Evolutionary conservation across 2,888 invertebrate genomes (phyloP), one percentile per base, ranked within the genome.

Genomic region (Heteromyza rotundicornis): DNA sequence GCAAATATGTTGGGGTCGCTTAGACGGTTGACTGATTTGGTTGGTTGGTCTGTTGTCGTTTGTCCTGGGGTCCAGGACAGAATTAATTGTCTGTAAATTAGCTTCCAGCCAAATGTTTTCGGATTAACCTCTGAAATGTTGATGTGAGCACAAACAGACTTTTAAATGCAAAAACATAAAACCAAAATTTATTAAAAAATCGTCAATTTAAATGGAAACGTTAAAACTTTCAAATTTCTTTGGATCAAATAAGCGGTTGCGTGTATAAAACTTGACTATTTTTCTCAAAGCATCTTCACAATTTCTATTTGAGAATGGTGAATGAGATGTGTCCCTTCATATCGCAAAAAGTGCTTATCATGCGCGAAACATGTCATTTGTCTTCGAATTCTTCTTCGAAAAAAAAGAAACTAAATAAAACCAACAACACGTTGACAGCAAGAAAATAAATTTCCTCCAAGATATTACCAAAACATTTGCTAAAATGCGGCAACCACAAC

Each of bases 1-100:
- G 17, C 58, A 51, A 52, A 58, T 51, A 27, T 40, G 44, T 24
- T 27, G n/a, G n/a, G 52, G 27, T 53, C 27, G 59, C 44, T 55
- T 55, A 32, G 35, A 24, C 20, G 54, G 55, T 47, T 54, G 50
- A 55, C 55, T 60, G 55, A 19, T 19, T 49, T 49, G 54, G 16
- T 16, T 35, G 35, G 10, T n/a, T n/a, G 16, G 49, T 49, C 35
- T 8, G 16, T 22, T 10, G 8, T 7, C 20, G 49, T n/a, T n/a
- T n/a, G n/a, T n/a, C 20, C 2, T 14, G 35, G 22, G 36, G 20
- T 52, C 49, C 40, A 24, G 51, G 60, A 51, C 56, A 57, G 57
- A 57, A 51, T 61, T 62, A 62, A 62, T 62, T 62, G 61, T 57
- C 57, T 62, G 61, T 62, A 62, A 62, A 62, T 62, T 62, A 57